Evolutionary conservation across 2,888 invertebrate species (phyloP).

Genomic region (Lampropteryx suffumata): DNA sequence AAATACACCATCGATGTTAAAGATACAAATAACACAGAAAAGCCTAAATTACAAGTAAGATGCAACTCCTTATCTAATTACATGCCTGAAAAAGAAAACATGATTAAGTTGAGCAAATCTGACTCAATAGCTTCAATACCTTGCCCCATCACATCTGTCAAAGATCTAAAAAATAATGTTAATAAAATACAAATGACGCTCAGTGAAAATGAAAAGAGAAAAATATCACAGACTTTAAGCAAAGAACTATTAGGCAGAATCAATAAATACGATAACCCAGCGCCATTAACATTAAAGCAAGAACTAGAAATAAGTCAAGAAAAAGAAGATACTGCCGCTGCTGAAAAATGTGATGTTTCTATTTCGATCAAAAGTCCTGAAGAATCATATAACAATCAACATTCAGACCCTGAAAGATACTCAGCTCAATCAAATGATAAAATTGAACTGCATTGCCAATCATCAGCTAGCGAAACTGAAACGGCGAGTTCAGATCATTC

Average conservation of each 20-base stretch:
- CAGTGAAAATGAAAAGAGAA: constrained; percentile 88
- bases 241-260: constrained; percentile 88
- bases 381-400: constrained; percentile 46
- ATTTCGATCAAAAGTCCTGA: constrained; percentile 22
- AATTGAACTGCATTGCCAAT: constrained; percentile 59
- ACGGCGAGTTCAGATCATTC: constrained; percentile 89
- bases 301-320: constrained; percentile 85
- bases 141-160: constrained; percentile 66
- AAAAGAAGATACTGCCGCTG: constrained; percentile 30
- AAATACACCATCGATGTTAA: constrained; percentile 86
- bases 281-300: constrained; percentile 56
- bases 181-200: constrained; percentile 77
- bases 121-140: constrained; percentile 83
- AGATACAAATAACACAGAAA: constrained; percentile 53
- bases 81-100: constrained; percentile 56
- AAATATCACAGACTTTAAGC: constrained; percentile 87
- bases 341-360: constrained; percentile 16
- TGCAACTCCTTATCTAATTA: constrained; percentile 81
- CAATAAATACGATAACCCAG: constrained; percentile 64
- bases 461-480: constrained; percentile 86
- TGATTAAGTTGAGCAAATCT: constrained; percentile 72
- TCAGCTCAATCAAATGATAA: constrained; percentile 50
- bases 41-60: constrained; percentile 78
- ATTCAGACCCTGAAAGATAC: constrained; percentile 40
- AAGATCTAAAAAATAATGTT: constrained; percentile 74